phyloP scores from a whole-genome alignment of 2,888 invertebrate genomes.

The Leucoma salicis region DNA sequence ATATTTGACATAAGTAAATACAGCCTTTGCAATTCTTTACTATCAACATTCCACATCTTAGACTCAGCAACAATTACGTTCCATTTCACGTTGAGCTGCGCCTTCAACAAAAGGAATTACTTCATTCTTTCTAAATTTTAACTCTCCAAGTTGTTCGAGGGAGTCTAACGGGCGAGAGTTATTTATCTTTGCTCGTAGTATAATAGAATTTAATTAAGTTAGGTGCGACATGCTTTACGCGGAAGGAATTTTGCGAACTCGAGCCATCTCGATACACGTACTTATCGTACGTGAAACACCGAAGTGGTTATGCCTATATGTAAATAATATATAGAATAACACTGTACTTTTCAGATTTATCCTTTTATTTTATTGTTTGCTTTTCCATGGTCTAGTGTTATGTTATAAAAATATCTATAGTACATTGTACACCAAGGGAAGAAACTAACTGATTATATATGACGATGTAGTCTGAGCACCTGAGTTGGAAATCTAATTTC shows the following conservation, averaged over 20 bases:
- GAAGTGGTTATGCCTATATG: constrained; percentile 12
- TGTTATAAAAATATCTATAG: too few relatives aligned
- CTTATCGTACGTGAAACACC: constrained; percentile 23
- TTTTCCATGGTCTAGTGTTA: too few relatives aligned
- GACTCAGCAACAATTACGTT: constrained; percentile 43
- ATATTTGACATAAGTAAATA: too few relatives aligned
- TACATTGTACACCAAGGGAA: too few relatives aligned
- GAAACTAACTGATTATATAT: too few relatives aligned
- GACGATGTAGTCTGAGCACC: too few relatives aligned
- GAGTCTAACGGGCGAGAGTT: constrained; percentile 59
- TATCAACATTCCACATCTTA: constrained; percentile 27
- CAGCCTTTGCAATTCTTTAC: too few relatives aligned
- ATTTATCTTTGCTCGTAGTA: constrained; percentile 74
- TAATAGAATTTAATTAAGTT: constrained; percentile 81
- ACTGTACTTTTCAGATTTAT: constrained; percentile 8
- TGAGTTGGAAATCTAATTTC: too few relatives aligned
- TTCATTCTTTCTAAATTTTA: constrained; percentile 71
- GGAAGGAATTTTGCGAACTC: constrained; percentile 63
- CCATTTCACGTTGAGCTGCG: constrained; percentile 39
- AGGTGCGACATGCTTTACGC: constrained; percentile 71
- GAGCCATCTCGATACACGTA: constrained; percentile 44
- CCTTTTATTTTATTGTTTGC: not conserved
- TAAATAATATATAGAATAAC: constrained; percentile 15
- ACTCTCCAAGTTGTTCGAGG: constrained; percentile 44
- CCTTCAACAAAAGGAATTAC: constrained; percentile 63